Evolutionary conservation across 2,797 vertebrate genomes (phyloP), one percentile per base, ranked within the genome.

Genomic region (Lepidocolaptes lacrymiger): DNA sequence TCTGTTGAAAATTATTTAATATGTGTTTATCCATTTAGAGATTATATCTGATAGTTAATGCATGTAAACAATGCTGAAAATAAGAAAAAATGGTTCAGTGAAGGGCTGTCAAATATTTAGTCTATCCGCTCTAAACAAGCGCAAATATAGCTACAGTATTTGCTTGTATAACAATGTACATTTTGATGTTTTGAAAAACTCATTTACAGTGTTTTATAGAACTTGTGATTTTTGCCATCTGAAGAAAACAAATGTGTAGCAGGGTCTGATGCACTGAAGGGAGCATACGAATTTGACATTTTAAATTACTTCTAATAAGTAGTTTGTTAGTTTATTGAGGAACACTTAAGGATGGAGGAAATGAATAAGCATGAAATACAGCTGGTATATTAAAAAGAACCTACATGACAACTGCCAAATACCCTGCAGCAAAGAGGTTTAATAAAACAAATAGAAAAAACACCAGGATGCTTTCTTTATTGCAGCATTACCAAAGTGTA

Each of bases 361-460:
- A 98, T 97, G 95, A 98, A 97, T 97, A 96, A 97, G 90, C 92
- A 97, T 90, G 81, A 92, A 87, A 82, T 95, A 96, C 97, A 98
- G 96, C 96, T 98, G 96, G 94, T 83, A 84, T 97, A 96, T 97
- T 97, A 97, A 96, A 97, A 92, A 64, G 85, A 97, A 88, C 96
- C 86, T 95, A 94, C 96, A 97, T 97, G 97, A 98, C 95, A 97
- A 98, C 94, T 95, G 91, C 95, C 87, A 93, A 93, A 95, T 97
- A 96, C 94, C 97, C 96, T 82, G 82, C 80, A 97, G 97, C 96
- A 97, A 96, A 92, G 87, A 92, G 77, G 81, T 96, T 98, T 98
- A 98, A 97, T 98, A 97, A 97, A 98, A 97, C 89, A 97, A 97
- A 97, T 91, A 98, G 97, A 97, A 97, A 97, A 97, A 93, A 7